These are phyloP conservation scores for Villa cingulata DNA, from an alignment of 2,888 invertebrate species.

Conservation along the genomic window DNA sequence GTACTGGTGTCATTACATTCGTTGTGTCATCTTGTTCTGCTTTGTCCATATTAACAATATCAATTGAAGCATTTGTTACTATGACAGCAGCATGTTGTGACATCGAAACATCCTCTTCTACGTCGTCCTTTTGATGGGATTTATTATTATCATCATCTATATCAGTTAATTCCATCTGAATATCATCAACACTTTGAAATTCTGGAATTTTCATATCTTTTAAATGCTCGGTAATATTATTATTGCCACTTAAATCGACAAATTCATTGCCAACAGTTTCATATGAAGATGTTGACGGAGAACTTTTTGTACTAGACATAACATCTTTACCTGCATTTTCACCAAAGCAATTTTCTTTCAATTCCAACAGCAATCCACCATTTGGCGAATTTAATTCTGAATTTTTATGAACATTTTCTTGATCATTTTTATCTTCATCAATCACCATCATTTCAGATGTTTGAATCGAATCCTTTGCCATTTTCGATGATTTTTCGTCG, in stretches of 20 bases:
- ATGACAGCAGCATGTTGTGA: conserved; percentile 47
- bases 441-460: conserved; percentile 2
- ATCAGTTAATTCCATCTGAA: conserved; percentile 33
- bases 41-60: conserved; percentile 38
- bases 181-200: conserved; percentile 38
- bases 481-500: conserved; percentile 24
- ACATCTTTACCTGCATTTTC: conserved; percentile 15
- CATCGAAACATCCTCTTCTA: conserved; percentile 23
- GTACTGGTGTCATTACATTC: conserved; percentile 42
- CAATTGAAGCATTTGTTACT: conserved; percentile 57
- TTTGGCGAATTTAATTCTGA: not conserved
- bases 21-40: conserved; percentile 39
- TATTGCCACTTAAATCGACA: conserved; percentile 23
- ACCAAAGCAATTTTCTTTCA: conserved; percentile 29
- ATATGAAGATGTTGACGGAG: conserved; percentile 33
- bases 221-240: conserved; percentile 17
- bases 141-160: conserved; percentile 21
- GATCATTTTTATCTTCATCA: not conserved
- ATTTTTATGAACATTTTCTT: not conserved
- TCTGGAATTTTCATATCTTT: conserved; percentile 24
- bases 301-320: conserved; percentile 21
- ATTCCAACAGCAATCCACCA: conserved; percentile 1
- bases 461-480: conserved; percentile 16
- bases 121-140: conserved; percentile 19
- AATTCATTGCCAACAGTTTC: conserved; percentile 37